Evolutionary conservation across 2,113 vertebrate genomes (phyloP), one percentile per base, ranked within the genome.

Genomic region (Oreochromis spilurus): DNA sequence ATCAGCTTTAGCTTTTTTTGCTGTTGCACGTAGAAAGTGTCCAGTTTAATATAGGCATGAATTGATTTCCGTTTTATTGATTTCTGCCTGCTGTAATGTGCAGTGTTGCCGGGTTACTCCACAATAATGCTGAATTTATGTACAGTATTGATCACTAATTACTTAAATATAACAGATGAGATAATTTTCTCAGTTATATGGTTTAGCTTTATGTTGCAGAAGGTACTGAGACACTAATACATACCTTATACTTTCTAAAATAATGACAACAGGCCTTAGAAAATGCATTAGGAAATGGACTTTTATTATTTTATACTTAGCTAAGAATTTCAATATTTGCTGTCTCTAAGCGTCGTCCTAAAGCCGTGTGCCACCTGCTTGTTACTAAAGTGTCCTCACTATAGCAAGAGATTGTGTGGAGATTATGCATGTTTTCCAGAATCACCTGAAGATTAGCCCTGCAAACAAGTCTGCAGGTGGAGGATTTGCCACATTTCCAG

Each of bases 381-480:
- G 65, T 16, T 89, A 65, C 2, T 11, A 29, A 3, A 45, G 62
- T 79, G 85, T 88, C 89, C 87, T 90, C 85, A 82, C 81, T 65
- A 81, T 57, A 86, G 67, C 57, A n/a, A 77, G 52, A 79, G 90
- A 83, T 19, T 57, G 87, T 79, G 84, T 77, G 85, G 78, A 82
- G 87, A 84, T 86, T 90, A 89, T 88, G 62, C 82, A 16, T 82
- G 83, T 87, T 77, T 84, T 54, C 24, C 79, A 31, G 93, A 95
- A 94, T 94, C 81, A 90, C 91, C 88, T 31, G 62, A 36, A 70
- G 84, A 90, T 72, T 80, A 89, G 90, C 50, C 4, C 72, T 34
- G 38, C 77, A 91, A 85, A 85, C 84, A 90, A 70, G 85, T 92
- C 70, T 87, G 53, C 55, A 84, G 90, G 91, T 91, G 87, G 93